phyloP scores from a whole-genome alignment of 2,113 vertebrate genomes.

The Glaucidium brasilianum region DNA sequence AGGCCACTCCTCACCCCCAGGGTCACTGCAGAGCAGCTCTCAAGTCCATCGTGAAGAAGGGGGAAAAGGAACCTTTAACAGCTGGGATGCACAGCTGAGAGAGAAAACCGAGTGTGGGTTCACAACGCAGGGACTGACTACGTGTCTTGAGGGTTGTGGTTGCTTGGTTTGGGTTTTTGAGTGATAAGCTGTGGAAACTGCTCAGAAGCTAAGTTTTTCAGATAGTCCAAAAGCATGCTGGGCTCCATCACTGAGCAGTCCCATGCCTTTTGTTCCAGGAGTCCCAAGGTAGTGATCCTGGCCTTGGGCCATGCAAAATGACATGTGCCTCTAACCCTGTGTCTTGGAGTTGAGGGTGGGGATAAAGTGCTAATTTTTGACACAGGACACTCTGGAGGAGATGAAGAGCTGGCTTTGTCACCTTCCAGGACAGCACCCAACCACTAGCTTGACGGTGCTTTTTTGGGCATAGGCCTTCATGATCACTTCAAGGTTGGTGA shows the following conservation, averaged over 20 bases:
- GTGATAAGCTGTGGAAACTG: neutral
- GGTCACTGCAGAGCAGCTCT: neutral
- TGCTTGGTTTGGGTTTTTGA: neutral
- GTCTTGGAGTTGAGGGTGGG: rapidly evolving
- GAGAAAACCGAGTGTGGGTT: neutral
- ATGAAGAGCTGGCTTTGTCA: neutral
- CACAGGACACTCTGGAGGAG: neutral
- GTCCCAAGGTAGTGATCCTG: neutral
- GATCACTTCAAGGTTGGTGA: neutral
- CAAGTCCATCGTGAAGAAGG: neutral
- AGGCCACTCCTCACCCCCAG: no score
- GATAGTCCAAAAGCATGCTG: neutral
- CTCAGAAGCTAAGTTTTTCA: neutral
- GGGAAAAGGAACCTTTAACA: neutral
- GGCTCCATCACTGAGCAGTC: neutral
- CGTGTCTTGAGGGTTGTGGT: neutral
- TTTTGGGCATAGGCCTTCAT: neutral
- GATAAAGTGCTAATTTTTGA: neutral
- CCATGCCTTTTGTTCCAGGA: neutral
- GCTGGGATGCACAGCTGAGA: neutral
- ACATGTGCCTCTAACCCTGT: neutral
- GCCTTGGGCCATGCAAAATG: neutral
- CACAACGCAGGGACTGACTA: neutral
- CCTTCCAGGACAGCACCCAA: neutral
- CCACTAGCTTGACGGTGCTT: neutral